Evolutionary conservation across 2,888 invertebrate genomes (phyloP).

Genomic region (Gandaritis pyraliata): DNA sequence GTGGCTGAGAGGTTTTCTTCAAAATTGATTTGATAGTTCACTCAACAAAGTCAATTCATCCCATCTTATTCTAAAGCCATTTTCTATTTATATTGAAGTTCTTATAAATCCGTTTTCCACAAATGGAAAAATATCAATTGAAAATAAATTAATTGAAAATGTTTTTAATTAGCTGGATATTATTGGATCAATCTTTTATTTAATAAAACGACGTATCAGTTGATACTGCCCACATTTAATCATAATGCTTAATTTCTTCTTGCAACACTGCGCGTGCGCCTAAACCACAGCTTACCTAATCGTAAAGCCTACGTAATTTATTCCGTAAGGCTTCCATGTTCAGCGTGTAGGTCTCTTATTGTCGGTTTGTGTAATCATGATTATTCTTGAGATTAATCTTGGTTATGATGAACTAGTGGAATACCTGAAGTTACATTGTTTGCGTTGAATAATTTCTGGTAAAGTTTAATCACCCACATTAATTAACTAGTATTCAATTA

Average conservation of each 20-base stretch:
- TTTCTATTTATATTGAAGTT: slow-evolving; percentile 7
- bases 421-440: too few species aligned
- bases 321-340: slow-evolving; percentile 29
- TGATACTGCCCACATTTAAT: too few species aligned
- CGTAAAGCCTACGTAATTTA: slow-evolving; percentile 34
- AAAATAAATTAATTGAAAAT: too few species aligned
- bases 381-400: slow-evolving; percentile 31
- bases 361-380: slow-evolving; percentile 23
- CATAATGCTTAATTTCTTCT: slow-evolving; percentile 24
- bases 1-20: background rate
- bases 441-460: too few species aligned
- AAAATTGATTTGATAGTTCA: too few species aligned
- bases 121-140: too few species aligned
- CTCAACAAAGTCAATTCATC: too few species aligned
- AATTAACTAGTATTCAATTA: too few species aligned
- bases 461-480: too few species aligned
- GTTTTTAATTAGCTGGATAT: too few species aligned
- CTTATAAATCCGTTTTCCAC: background rate
- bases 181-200: too few species aligned
- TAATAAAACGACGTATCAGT: too few species aligned
- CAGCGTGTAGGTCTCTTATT: slow-evolving; percentile 24
- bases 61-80: background rate
- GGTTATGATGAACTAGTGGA: slow-evolving; percentile 19
- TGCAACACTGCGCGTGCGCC: slow-evolving; percentile 27
- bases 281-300: slow-evolving; percentile 35